Evolutionary conservation across 2,888 invertebrate genomes (phyloP).

Genomic region (Acanthopleura granulata): DNA sequence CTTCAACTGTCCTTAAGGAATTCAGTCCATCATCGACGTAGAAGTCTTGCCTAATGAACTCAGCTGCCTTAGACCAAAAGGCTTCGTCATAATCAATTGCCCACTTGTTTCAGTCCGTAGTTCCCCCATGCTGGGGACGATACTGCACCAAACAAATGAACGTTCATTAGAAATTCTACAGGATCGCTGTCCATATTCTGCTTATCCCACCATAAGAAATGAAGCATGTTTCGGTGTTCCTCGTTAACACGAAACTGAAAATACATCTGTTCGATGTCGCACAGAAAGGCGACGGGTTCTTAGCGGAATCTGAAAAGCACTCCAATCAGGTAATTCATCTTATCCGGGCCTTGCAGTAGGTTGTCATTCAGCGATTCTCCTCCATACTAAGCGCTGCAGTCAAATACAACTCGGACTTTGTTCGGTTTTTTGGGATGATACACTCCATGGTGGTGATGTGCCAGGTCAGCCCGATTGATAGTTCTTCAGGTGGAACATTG

Average conservation of each 20-base stretch:
- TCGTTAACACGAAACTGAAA: slow-evolving; percentile 21
- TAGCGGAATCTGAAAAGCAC: slow-evolving; percentile 32
- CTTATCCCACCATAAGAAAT: slow-evolving; percentile 28
- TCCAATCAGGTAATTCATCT: slow-evolving; percentile 32
- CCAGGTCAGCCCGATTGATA: slow-evolving; percentile 19
- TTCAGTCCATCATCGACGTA: slow-evolving; percentile 41
- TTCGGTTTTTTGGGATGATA: slow-evolving; percentile 22
- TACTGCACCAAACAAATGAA: slow-evolving; percentile 33
- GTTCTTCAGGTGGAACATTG: not conserved
- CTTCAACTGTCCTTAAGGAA: slow-evolving; percentile 25
- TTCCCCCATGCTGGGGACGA: slow-evolving; percentile 36
- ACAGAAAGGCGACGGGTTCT: slow-evolving; percentile 29
- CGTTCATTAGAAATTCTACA: slow-evolving; percentile 32
- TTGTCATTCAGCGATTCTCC: slow-evolving; percentile 26
- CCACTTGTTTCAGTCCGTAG: slow-evolving; percentile 30
- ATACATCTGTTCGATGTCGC: slow-evolving; percentile 37
- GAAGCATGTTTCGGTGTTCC: slow-evolving; percentile 24
- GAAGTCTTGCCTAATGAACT: slow-evolving; percentile 33
- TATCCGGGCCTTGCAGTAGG: slow-evolving; percentile 34
- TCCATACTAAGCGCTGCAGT: slow-evolving; percentile 32
- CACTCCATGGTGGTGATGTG: slow-evolving; percentile 26
- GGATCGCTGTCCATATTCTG: slow-evolving; percentile 8
- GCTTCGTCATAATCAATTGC: slow-evolving; percentile 21
- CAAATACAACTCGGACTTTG: slow-evolving; percentile 33
- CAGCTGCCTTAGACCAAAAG: slow-evolving; percentile 26